Evolutionary conservation across 1,140 invertebrate species (phyloP).

Genomic region (Tribolium castaneum): DNA sequence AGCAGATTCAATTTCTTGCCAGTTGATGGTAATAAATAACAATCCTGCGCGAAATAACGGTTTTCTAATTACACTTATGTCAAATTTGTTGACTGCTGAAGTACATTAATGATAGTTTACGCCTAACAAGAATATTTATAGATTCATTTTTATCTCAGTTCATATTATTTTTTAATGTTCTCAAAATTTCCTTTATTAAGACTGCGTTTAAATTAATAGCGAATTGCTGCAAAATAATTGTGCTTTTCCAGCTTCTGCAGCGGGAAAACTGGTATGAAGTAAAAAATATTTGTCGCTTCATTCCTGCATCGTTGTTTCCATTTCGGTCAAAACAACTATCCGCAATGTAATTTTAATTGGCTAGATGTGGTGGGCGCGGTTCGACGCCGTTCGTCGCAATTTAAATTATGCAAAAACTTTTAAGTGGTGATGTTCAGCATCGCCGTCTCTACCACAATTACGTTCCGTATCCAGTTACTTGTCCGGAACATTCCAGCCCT

Average conservation of each 20-base stretch:
- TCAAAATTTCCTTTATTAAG: too few species aligned
- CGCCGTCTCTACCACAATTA: constrained; percentile 5
- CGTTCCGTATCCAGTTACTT: constrained; percentile 17
- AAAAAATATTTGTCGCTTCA: background rate
- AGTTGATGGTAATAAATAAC: background rate
- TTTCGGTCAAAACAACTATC: background rate
- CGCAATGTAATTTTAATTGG: constrained; percentile 11
- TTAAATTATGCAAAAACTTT: constrained; percentile 25
- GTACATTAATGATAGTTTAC: background rate
- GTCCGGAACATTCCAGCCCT: constrained; percentile 17
- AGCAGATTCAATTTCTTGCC: background rate
- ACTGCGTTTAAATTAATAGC: too few species aligned
- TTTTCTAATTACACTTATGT: background rate
- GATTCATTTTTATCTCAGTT: background rate
- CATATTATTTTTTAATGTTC: too few species aligned
- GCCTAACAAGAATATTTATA: background rate
- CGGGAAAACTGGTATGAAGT: background rate
- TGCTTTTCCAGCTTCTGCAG: background rate
- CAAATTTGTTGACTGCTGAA: background rate
- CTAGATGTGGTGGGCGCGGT: constrained; percentile 3
- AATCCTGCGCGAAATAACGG: background rate
- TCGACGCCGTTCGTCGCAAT: constrained; percentile 6
- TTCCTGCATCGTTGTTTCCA: background rate
- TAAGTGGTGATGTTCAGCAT: constrained; percentile 6
- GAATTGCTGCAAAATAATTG: background rate